Evolutionary conservation across 2,888 invertebrate species (phyloP).

Genomic region (Drosophila quinaria): DNA sequence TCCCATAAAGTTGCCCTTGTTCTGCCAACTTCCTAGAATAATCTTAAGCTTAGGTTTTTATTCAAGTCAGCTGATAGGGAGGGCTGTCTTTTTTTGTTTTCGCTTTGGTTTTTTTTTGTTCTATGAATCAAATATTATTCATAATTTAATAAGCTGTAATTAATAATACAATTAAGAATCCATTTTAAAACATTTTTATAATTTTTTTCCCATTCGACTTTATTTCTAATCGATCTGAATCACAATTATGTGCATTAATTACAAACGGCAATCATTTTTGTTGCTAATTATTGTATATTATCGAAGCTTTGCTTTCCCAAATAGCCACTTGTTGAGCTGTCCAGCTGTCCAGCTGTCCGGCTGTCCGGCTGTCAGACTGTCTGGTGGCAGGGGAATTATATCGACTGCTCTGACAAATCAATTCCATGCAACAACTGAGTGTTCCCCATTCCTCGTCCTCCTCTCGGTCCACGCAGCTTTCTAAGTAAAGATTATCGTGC

Average conservation of each 20-base stretch:
- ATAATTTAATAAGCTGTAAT: conserved; percentile 80
- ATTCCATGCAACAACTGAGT: conserved; percentile 10
- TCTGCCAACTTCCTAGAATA: conserved; percentile 53
- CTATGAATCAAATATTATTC: conserved; percentile 70
- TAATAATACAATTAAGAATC: conserved; percentile 80
- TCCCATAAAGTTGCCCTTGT: conserved; percentile 46
- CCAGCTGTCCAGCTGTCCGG: not conserved
- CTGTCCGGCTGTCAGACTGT: not conserved
- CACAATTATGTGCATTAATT: conserved; percentile 79
- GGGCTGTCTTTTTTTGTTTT: conserved; percentile 11
- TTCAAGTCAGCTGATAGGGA: conserved; percentile 22
- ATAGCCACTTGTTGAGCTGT: conserved; percentile 32
- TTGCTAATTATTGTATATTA: conserved; percentile 75
- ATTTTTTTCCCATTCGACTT: conserved; percentile 58
- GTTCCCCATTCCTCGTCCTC: not conserved
- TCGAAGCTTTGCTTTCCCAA: conserved; percentile 75
- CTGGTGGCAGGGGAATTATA: conserved; percentile 1
- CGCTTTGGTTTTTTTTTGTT: conserved; percentile 13
- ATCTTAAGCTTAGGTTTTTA: conserved; percentile 32
- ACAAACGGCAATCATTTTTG: conserved; percentile 74
- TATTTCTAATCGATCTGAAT: conserved; percentile 66
- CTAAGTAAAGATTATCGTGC: conserved; percentile 49
- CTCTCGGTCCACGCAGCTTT: conserved; percentile 23
- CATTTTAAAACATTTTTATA: conserved; percentile 73
- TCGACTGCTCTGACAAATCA: conserved; percentile 17